A percentile compares a stretch with the other conserved stretches of the same genome.
These are phyloP conservation scores for Dreissena rostriformis DNA, from an alignment of 1,140 invertebrate genomes.

Conservation along the genomic window DNA sequence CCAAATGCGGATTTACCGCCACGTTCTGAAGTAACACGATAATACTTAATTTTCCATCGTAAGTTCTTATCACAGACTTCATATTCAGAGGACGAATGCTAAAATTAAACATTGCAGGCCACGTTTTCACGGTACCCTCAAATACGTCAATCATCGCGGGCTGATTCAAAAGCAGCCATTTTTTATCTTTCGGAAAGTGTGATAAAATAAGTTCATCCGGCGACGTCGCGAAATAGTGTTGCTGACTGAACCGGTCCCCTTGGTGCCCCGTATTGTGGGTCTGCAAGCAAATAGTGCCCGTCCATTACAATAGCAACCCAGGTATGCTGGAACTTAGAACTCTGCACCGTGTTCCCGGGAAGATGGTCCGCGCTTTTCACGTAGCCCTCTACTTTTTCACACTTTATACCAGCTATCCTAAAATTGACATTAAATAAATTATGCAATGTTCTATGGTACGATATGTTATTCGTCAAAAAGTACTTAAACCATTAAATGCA, in stretches of 20 bases:
- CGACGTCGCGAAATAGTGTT: conserved; percentile 73
- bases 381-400: conserved; percentile 73
- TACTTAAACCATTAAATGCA: too few relatives aligned
- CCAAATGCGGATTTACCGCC: conserved; percentile 70
- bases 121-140: conserved; percentile 72
- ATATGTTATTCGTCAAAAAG: too few relatives aligned
- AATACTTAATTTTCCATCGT: conserved; percentile 72
- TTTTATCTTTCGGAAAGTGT: conserved; percentile 73
- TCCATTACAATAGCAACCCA: conserved; percentile 73
- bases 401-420: conserved; percentile 70
- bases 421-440: conserved; percentile 2
- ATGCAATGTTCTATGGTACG: too few relatives aligned
- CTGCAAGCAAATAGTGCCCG: conserved; percentile 70
- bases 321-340: conserved; percentile 64
- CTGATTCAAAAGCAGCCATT: conserved; percentile 73
- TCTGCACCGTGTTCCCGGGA: conserved; percentile 68
- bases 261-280: conserved; percentile 67
- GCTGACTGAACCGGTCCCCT: conserved; percentile 70
- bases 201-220: conserved; percentile 73
- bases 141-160: conserved; percentile 66
- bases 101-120: conserved; percentile 76
- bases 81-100: conserved; percentile 74
- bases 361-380: conserved; percentile 70
- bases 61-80: conserved; percentile 72
- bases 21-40: conserved; percentile 72